These are phyloP conservation scores for Forbesichthys papilliferus DNA, from an alignment of 2,113 vertebrate species.

Conservation along the genomic window DNA sequence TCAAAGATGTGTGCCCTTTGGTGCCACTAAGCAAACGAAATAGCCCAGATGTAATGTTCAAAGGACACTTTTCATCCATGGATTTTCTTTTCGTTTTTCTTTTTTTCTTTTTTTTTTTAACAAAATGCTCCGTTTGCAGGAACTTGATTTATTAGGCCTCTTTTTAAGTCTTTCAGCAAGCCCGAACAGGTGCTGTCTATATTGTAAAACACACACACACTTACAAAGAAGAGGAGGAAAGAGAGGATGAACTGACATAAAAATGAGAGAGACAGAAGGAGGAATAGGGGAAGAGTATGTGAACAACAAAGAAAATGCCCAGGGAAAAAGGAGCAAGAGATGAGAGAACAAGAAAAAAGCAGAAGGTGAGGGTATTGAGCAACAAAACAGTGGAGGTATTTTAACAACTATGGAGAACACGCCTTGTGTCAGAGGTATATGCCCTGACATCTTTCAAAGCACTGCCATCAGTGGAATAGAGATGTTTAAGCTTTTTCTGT, in stretches of 20 bases:
- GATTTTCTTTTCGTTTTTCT: not conserved
- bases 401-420: constrained; percentile 61
- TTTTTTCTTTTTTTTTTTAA: not conserved
- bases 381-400: not conserved
- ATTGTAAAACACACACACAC: constrained; percentile 20
- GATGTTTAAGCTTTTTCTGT: constrained; percentile 11
- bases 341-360: constrained; percentile 8
- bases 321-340: constrained; percentile 41
- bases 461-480: not conserved
- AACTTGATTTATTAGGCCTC: constrained; percentile 52
- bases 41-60: constrained; percentile 42
- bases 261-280: constrained; percentile 18
- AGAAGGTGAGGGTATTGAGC: constrained; percentile 17
- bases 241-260: constrained; percentile 4
- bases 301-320: constrained; percentile 57
- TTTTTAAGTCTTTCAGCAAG: constrained; percentile 54
- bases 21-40: constrained; percentile 18
- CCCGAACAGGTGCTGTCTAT: constrained; percentile 50
- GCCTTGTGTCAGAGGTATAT: constrained; percentile 48
- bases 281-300: constrained; percentile 11
- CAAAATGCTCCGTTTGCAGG: constrained; percentile 52
- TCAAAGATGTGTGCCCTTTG: constrained; percentile 28
- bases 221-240: not conserved
- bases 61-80: constrained; percentile 25
- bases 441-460: not conserved